These are phyloP conservation scores for Clanis bilineata DNA, from an alignment of 2,888 invertebrate species.

Conservation along the genomic window DNA sequence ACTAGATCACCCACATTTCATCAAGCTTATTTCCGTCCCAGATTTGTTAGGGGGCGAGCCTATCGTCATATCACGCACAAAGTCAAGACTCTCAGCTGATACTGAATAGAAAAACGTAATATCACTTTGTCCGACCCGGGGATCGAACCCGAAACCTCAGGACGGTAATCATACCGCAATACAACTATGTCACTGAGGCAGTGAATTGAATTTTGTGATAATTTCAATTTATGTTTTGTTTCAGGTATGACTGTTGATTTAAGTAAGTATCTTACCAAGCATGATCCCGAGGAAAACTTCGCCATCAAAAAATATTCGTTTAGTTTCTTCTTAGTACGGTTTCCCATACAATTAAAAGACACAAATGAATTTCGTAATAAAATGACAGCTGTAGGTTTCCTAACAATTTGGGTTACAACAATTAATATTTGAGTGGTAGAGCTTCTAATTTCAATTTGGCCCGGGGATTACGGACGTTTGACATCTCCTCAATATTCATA, in stretches of 20 bases:
- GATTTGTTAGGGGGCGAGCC: too few relatives aligned
- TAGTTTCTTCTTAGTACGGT: not conserved
- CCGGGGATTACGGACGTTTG: constrained; percentile 12
- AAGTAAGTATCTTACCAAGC: not conserved
- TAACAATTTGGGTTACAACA: constrained; percentile 22
- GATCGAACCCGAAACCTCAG: too few relatives aligned
- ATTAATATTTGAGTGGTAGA: constrained; percentile 16
- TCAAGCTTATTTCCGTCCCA: too few relatives aligned
- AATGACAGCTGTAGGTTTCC: constrained; percentile 24
- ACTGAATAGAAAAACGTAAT: too few relatives aligned
- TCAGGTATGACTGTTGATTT: not conserved
- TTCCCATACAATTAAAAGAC: not conserved
- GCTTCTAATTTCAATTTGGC: constrained; percentile 3
- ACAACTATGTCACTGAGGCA: not conserved
- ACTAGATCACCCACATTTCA: too few relatives aligned
- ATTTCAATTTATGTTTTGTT: not conserved
- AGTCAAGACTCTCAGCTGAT: too few relatives aligned
- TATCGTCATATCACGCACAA: too few relatives aligned
- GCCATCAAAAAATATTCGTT: not conserved
- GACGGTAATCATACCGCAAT: too few relatives aligned
- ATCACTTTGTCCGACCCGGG: too few relatives aligned
- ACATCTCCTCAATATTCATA: constrained; percentile 32
- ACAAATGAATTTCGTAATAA: not conserved
- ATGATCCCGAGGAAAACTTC: not conserved
- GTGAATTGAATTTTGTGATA: not conserved